Conservation (phyloP, 2,797 vertebrate genomes). For the Ataeniobius toweri region DNA sequence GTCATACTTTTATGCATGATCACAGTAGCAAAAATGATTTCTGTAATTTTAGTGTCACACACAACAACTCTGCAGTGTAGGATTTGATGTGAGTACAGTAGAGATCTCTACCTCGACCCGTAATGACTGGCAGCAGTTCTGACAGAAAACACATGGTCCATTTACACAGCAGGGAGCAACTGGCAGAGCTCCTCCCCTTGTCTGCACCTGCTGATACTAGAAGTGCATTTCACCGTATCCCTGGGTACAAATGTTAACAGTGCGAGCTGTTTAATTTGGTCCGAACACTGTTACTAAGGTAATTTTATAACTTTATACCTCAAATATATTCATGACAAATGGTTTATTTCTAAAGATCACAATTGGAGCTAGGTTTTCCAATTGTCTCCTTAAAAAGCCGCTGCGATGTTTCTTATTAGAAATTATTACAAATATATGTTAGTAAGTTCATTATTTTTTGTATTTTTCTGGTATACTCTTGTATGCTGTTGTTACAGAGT, state of each 20-base stretch:
- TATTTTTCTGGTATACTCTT: no score
- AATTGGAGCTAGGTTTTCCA: no score
- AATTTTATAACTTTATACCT: no score
- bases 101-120: slow-evolving; percentile 10
- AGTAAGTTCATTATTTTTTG: no score
- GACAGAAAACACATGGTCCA: slow-evolving; percentile 39
- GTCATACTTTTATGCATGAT: no score
- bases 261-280: no score
- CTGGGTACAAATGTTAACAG: neutral
- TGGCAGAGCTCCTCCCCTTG: slow-evolving; percentile 12
- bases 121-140: slow-evolving; percentile 29
- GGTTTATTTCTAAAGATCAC: no score
- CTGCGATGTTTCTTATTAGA: no score
- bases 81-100: slow-evolving; percentile 8
- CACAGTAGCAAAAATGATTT: neutral
- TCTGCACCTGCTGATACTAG: neutral
- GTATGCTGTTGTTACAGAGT: neutral
- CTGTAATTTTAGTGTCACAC: neutral
- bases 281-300: no score
- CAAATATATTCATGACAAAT: no score
- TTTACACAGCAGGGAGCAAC: slow-evolving; percentile 26
- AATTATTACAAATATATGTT: no score
- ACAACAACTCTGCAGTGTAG: neutral
- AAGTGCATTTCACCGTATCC: neutral
- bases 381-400: no score